Evolutionary conservation across 2,797 vertebrate genomes (phyloP).

Genomic region (Rhinella marina): DNA sequence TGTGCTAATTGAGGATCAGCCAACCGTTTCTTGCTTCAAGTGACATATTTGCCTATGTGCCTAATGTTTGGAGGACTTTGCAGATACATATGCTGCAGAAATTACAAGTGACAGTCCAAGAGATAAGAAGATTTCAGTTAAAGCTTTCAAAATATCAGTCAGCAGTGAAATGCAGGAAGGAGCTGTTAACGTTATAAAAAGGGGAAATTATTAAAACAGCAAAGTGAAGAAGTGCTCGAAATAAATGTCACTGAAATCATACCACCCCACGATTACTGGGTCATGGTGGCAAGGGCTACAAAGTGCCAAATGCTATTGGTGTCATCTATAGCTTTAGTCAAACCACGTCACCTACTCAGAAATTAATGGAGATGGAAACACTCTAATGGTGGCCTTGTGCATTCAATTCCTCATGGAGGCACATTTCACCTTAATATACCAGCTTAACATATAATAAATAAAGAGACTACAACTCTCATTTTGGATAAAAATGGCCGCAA

Average conservation of each 20-base stretch:
- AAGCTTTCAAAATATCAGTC: neutral
- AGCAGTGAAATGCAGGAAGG: neutral
- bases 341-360: neutral
- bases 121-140: slow-evolving; percentile 41
- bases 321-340: neutral
- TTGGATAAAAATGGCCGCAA: too few relatives aligned
- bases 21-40: neutral
- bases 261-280: neutral
- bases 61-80: neutral
- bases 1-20: neutral
- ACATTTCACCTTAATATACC: too few relatives aligned
- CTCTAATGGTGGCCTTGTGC: too few relatives aligned
- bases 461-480: too few relatives aligned
- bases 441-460: too few relatives aligned
- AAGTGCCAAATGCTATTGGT: neutral
- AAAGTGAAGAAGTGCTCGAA: neutral
- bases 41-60: neutral
- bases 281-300: neutral
- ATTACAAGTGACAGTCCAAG: neutral
- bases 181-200: neutral
- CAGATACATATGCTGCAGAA: too few relatives aligned
- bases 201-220: slow-evolving; percentile 13
- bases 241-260: neutral
- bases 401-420: too few relatives aligned
- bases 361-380: neutral